Evolutionary conservation across 2,113 vertebrate genomes (phyloP).

Genomic region (Thinocorus orbignyianus): DNA sequence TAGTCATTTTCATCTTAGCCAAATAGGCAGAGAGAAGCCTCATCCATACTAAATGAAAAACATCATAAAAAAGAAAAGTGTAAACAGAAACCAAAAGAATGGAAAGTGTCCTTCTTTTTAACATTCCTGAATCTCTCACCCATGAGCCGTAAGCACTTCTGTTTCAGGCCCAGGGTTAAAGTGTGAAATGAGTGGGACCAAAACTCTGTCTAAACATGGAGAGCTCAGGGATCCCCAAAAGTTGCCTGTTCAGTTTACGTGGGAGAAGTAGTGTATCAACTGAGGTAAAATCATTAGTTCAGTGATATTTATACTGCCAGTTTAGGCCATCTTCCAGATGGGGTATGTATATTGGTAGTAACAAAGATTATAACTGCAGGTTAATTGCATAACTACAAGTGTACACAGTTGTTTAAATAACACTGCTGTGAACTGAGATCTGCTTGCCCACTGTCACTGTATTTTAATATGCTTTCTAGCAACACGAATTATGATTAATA

Average conservation of each 20-base stretch:
- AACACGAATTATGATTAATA: constrained; percentile 48
- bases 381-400: constrained; percentile 10
- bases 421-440: background rate
- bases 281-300: background rate
- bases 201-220: background rate
- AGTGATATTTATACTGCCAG: constrained; percentile 19
- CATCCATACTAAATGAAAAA: background rate
- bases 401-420: background rate
- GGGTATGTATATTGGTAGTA: background rate
- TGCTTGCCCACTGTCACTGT: background rate
- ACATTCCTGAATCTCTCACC: background rate
- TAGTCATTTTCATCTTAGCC: constrained; percentile 44
- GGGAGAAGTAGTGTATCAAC: background rate
- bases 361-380: background rate
- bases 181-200: background rate
- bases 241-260: background rate
- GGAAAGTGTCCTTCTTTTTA: background rate
- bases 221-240: background rate
- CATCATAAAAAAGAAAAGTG: background rate
- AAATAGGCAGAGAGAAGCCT: constrained; percentile 32
- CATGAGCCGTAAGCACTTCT: background rate
- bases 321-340: background rate
- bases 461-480: constrained; percentile 15
- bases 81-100: background rate
- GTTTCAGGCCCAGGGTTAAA: background rate